These are phyloP conservation scores for Lampris megalopsis DNA, from an alignment of 2,113 vertebrate genomes.

Conservation along the genomic window DNA sequence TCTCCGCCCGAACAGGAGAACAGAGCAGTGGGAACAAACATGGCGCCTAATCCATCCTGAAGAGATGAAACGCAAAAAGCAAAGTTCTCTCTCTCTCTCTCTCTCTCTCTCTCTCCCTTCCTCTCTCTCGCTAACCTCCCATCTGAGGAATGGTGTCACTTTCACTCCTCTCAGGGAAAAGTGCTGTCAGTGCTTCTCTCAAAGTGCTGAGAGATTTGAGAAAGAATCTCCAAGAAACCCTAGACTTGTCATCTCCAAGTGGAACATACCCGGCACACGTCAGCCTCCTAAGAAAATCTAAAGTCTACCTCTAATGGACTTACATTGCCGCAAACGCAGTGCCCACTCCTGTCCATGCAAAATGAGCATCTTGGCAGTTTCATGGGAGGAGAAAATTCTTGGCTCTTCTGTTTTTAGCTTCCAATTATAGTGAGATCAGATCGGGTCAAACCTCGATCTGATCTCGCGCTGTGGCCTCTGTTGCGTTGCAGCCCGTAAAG, in stretches of 20 bases:
- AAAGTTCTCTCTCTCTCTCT: slow-evolving; percentile 38
- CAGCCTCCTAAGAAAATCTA: slow-evolving; percentile 38
- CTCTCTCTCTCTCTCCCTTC: slow-evolving; percentile 24
- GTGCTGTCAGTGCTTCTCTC: slow-evolving; percentile 77
- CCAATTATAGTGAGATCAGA: too few relatives aligned
- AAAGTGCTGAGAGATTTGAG: slow-evolving; percentile 74
- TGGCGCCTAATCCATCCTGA: slow-evolving; percentile 75
- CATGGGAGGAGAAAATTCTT: too few relatives aligned
- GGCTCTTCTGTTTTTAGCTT: too few relatives aligned
- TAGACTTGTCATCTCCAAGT: slow-evolving; percentile 71
- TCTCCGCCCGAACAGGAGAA: slow-evolving; percentile 51
- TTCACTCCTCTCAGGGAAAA: slow-evolving; percentile 70
- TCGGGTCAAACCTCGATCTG: too few relatives aligned
- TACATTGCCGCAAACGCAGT: slow-evolving; percentile 30
- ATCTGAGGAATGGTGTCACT: slow-evolving; percentile 75
- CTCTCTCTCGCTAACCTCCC: slow-evolving; percentile 40
- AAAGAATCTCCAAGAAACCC: slow-evolving; percentile 75
- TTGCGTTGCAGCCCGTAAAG: too few relatives aligned
- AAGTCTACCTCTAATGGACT: slow-evolving; percentile 56
- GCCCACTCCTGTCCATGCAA: slow-evolving; percentile 29
- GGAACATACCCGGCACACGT: slow-evolving; percentile 68
- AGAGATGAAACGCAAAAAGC: slow-evolving; percentile 71
- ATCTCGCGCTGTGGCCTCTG: too few relatives aligned
- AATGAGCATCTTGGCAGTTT: slow-evolving; percentile 6
- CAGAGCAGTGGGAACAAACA: slow-evolving; percentile 72